Percentiles rank a stretch among this genome's conserved stretches.
Conservation (phyloP, 2,797 vertebrate species). For the Peromyscus eremicus region DNA sequence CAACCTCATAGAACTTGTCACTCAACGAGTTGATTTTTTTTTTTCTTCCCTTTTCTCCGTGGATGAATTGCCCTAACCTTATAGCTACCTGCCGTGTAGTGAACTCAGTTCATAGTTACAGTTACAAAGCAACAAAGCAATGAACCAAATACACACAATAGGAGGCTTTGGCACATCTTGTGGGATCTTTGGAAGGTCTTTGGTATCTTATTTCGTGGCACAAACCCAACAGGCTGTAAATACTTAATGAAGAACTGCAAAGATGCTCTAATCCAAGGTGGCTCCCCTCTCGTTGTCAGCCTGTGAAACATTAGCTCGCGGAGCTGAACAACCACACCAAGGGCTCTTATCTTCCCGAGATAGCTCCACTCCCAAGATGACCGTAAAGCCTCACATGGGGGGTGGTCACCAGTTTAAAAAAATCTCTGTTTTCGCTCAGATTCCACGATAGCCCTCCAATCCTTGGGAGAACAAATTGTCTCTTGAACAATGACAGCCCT, state of each 20-base stretch:
- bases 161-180: background rate
- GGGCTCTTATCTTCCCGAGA: conserved; percentile 46
- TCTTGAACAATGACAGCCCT: conserved; percentile 6
- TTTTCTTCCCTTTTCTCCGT: no score
- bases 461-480: background rate
- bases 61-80: background rate
- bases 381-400: background rate
- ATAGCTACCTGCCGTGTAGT: background rate
- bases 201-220: conserved; percentile 10
- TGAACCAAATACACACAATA: background rate
- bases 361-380: background rate
- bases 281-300: conserved; percentile 24
- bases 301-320: conserved; percentile 69
- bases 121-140: background rate
- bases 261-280: conserved; percentile 52
- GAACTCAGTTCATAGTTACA: conserved; percentile 17
- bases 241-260: conserved; percentile 21
- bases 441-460: background rate
- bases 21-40: fast-evolving
- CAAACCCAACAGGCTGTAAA: background rate
- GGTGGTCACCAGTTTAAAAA: background rate
- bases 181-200: background rate
- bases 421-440: background rate
- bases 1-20: background rate
- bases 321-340: background rate